These are phyloP conservation scores for Argyra leucocephala DNA, from an alignment of 2,888 invertebrate genomes.

Conservation along the genomic window DNA sequence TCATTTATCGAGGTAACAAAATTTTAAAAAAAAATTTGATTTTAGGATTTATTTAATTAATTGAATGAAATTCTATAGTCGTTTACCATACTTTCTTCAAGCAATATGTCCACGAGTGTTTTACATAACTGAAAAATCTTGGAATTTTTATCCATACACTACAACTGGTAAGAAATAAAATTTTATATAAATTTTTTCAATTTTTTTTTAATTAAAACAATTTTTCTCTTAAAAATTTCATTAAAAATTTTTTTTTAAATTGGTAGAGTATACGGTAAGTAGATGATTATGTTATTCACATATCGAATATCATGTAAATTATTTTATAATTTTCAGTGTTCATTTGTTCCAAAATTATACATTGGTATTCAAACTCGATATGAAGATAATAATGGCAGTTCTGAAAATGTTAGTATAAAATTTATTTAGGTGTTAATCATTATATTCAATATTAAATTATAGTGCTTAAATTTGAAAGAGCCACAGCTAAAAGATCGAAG, in stretches of 20 bases:
- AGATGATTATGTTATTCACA: conserved; percentile 30
- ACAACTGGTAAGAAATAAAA: conserved; percentile 59
- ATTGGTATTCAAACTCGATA: conserved; percentile 81
- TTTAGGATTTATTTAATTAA: not conserved
- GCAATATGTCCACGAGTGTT: conserved; percentile 80
- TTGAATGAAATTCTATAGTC: conserved; percentile 47
- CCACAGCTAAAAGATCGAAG: conserved; percentile 63
- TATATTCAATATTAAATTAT: conserved; percentile 30
- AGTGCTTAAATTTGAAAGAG: conserved; percentile 65
- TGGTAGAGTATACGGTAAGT: conserved; percentile 64
- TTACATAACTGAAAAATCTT: conserved; percentile 87
- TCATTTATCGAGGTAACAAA: conserved; percentile 67
- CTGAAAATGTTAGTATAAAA: conserved; percentile 67
- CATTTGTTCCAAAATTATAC: conserved; percentile 75
- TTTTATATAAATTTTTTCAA: not conserved
- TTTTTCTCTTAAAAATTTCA: no score
- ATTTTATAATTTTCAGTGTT: conserved; percentile 59
- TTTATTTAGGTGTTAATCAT: not conserved
- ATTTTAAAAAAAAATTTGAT: not conserved
- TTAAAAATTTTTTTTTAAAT: no score
- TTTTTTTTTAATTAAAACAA: not conserved
- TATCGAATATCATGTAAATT: conserved; percentile 13
- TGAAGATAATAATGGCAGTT: conserved; percentile 78
- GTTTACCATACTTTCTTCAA: conserved; percentile 82
- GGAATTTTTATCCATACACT: conserved; percentile 90